Percentiles rank a stretch among this genome's conserved stretches.
Evolutionary conservation across 2,113 vertebrate genomes (phyloP).

Genomic region (Triplophysa rosa): DNA sequence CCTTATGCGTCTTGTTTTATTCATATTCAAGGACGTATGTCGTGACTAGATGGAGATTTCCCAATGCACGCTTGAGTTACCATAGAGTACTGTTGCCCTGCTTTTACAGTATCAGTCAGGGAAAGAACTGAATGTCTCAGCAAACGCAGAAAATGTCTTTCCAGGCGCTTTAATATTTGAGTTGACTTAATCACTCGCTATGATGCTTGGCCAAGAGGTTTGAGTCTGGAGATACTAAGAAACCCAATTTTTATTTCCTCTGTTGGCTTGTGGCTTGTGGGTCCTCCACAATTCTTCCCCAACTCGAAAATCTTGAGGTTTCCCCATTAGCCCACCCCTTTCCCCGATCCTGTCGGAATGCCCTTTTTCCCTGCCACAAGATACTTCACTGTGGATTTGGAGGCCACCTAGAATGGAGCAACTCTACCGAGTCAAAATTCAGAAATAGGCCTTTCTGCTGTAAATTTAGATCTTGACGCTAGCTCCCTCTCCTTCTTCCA

Average conservation of each 20-base stretch:
- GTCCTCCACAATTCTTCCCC: slow-evolving; percentile 32
- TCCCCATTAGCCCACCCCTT: slow-evolving; percentile 45
- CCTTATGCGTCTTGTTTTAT: neutral
- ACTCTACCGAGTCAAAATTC: slow-evolving; percentile 42
- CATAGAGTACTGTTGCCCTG: neutral
- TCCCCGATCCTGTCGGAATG: slow-evolving; percentile 50
- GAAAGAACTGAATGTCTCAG: neutral
- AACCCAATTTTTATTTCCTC: slow-evolving; percentile 28
- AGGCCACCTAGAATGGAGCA: slow-evolving; percentile 42
- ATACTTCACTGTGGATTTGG: slow-evolving; percentile 53
- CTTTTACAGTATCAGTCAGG: neutral
- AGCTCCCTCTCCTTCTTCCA: slow-evolving; percentile 37
- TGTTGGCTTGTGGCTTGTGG: slow-evolving; percentile 25
- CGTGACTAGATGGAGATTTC: neutral
- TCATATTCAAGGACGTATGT: neutral
- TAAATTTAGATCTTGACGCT: slow-evolving; percentile 38
- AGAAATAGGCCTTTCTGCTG: slow-evolving; percentile 51
- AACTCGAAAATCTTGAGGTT: slow-evolving; percentile 32
- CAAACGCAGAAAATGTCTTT: slow-evolving; percentile 6
- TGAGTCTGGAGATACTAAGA: slow-evolving; percentile 3
- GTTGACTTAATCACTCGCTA: slow-evolving; percentile 27
- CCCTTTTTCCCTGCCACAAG: slow-evolving; percentile 43
- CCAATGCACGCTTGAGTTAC: neutral
- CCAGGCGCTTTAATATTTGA: neutral
- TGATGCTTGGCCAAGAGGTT: slow-evolving; percentile 15